Conservation (phyloP, 2,888 invertebrate genomes). For the Opisthograptis luteolata region DNA sequence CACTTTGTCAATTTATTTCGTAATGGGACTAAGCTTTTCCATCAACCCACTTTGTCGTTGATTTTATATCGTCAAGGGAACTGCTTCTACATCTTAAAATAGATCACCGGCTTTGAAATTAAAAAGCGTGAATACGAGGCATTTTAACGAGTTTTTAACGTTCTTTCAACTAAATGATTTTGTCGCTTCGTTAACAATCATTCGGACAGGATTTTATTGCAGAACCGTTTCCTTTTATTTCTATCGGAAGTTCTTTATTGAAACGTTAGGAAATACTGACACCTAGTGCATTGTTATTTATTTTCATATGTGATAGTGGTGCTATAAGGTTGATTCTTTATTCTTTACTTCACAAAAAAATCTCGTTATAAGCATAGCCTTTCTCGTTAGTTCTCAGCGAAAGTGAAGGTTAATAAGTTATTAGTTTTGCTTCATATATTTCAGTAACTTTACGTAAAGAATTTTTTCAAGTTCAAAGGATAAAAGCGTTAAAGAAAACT, state of each 20-base stretch:
- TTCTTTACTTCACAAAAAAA: too few relatives aligned
- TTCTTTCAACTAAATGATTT: constrained; percentile 52
- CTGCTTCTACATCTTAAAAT: constrained; percentile 35
- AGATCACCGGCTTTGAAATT: constrained; percentile 44
- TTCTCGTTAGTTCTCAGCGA: too few relatives aligned
- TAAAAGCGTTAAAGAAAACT: too few relatives aligned
- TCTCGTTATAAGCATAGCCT: too few relatives aligned
- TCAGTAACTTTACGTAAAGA: too few relatives aligned
- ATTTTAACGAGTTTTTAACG: constrained; percentile 55
- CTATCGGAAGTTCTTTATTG: constrained; percentile 17
- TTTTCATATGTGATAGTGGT: neutral
- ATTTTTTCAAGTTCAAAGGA: too few relatives aligned
- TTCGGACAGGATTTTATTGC: constrained; percentile 50
- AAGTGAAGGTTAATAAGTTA: too few relatives aligned
- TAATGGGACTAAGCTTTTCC: constrained; percentile 1
- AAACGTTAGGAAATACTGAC: neutral
- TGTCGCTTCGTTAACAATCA: constrained; percentile 53
- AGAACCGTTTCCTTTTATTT: constrained; percentile 45
- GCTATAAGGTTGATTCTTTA: neutral
- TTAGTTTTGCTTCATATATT: too few relatives aligned
- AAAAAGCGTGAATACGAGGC: constrained; percentile 38
- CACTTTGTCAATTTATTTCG: constrained; percentile 4
- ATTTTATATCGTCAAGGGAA: constrained; percentile 4
- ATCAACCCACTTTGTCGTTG: constrained; percentile 1
- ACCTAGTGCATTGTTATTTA: neutral